phyloP scores from a whole-genome alignment of 2,888 invertebrate genomes.

The Drosophila sordidapex region DNA sequence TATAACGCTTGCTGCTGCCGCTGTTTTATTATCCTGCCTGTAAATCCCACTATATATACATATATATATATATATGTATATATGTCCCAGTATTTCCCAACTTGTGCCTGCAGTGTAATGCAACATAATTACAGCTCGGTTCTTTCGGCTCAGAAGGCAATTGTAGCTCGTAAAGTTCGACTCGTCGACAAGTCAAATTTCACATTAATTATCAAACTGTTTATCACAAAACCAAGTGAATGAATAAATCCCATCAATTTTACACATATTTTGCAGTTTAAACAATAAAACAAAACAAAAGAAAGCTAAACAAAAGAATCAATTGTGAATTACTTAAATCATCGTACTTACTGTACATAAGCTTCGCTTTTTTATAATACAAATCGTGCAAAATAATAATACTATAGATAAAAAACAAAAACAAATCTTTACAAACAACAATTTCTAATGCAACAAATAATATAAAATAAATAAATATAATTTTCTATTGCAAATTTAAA shows the following conservation, averaged over 20 bases:
- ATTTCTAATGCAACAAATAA: constrained; percentile 33
- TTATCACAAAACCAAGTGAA: background rate
- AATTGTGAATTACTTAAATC: constrained; percentile 34
- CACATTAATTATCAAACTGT: background rate
- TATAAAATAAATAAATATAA: constrained; percentile 28
- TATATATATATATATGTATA: constrained; percentile 17
- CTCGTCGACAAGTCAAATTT: constrained; percentile 1
- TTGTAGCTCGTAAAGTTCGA: constrained; percentile 61
- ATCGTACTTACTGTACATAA: constrained; percentile 33
- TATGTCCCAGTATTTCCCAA: constrained; percentile 39
- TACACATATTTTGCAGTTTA: constrained; percentile 18
- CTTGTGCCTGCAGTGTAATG: constrained; percentile 39
- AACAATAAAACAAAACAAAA: too few relatives aligned
- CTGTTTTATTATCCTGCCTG: constrained; percentile 25
- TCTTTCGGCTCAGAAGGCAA: constrained; percentile 55
- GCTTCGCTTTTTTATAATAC: constrained; percentile 44
- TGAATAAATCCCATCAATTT: constrained; percentile 1
- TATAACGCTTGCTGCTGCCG: background rate
- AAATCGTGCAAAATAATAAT: constrained; percentile 20
- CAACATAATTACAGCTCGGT: constrained; percentile 70
- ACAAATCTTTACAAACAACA: constrained; percentile 16
- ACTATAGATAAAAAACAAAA: background rate
- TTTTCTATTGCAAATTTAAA: constrained; percentile 35
- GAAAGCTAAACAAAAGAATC: constrained; percentile 9
- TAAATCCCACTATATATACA: constrained; percentile 48